Conservation (phyloP, 1,140 invertebrate species). For the Rhizoglyphus robini region DNA sequence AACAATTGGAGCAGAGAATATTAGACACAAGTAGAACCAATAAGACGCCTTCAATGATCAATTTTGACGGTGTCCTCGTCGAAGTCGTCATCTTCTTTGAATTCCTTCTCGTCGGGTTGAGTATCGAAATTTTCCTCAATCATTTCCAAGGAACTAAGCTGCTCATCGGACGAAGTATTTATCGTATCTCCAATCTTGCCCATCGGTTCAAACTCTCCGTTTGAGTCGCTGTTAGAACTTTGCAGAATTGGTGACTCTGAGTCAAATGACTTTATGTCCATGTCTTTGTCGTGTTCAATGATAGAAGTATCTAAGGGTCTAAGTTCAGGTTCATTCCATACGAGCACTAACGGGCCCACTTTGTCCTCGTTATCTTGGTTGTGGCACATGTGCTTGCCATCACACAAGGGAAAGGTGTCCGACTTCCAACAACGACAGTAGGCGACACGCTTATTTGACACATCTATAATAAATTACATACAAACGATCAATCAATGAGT, state of each 20-base stretch:
- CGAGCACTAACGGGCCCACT: slow-evolving; percentile 1
- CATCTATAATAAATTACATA: too few species aligned
- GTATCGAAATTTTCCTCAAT: slow-evolving; percentile 10
- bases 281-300: slow-evolving; percentile 14
- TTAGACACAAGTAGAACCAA: too few species aligned
- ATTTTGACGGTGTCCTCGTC: not conserved
- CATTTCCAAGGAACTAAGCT: slow-evolving; percentile 17
- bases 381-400: slow-evolving; percentile 17
- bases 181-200: not conserved
- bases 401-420: slow-evolving; percentile 21
- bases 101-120: not conserved
- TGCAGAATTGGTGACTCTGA: slow-evolving; percentile 12
- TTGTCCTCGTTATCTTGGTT: slow-evolving; percentile 19
- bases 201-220: slow-evolving; percentile 3
- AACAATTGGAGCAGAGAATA: too few species aligned
- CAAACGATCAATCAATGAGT: too few species aligned
- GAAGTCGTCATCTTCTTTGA: not conserved
- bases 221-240: slow-evolving; percentile 6
- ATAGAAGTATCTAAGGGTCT: not conserved
- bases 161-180: slow-evolving; percentile 14
- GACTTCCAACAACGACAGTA: slow-evolving; percentile 20
- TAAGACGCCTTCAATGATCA: not conserved
- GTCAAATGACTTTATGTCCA: slow-evolving; percentile 20
- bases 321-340: slow-evolving; percentile 15
- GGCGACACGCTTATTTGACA: slow-evolving; percentile 15